Evolutionary conservation across 2,113 vertebrate species (phyloP).

Genomic region (Antigone vipio): DNA sequence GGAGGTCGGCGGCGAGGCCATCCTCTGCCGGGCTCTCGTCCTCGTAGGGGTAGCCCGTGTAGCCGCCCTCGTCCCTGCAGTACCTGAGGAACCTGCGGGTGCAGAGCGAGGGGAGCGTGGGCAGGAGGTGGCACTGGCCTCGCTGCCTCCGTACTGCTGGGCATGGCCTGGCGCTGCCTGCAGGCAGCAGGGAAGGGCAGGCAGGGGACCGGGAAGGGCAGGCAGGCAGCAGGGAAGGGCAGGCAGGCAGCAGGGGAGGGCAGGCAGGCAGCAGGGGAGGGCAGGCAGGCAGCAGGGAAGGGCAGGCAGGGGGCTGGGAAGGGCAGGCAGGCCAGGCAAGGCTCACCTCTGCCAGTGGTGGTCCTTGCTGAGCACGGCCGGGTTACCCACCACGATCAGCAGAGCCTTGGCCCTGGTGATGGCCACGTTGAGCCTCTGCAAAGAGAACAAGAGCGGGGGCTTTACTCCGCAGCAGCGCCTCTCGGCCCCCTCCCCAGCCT

Average conservation of each 20-base stretch:
- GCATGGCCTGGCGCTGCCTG: background rate
- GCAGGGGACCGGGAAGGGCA: too few species aligned
- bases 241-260: background rate
- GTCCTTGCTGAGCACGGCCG: slow-evolving; percentile 80
- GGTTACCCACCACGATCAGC: slow-evolving; percentile 92
- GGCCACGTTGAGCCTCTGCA: slow-evolving; percentile 92
- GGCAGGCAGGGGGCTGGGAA: too few species aligned
- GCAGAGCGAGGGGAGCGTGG: rapidly evolving
- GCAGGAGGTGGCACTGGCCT: background rate
- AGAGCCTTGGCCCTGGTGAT: slow-evolving; percentile 91
- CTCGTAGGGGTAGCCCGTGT: slow-evolving; percentile 69
- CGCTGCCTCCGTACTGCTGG: background rate
- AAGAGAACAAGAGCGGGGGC: background rate
- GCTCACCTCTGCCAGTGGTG: slow-evolving; percentile 81
- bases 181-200: background rate
- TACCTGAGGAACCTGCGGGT: slow-evolving; percentile 80
- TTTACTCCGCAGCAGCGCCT: background rate
- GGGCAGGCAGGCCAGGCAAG: background rate
- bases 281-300: too few species aligned
- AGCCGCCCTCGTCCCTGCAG: slow-evolving; percentile 76
- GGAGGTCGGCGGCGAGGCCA: background rate
- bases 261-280: too few species aligned
- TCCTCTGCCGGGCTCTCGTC: background rate
- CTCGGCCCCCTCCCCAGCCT: background rate
- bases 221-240: background rate